Base-by-base conservation (phyloP, 2,888 invertebrate species). In the Sinotaia quadrata region DNA sequence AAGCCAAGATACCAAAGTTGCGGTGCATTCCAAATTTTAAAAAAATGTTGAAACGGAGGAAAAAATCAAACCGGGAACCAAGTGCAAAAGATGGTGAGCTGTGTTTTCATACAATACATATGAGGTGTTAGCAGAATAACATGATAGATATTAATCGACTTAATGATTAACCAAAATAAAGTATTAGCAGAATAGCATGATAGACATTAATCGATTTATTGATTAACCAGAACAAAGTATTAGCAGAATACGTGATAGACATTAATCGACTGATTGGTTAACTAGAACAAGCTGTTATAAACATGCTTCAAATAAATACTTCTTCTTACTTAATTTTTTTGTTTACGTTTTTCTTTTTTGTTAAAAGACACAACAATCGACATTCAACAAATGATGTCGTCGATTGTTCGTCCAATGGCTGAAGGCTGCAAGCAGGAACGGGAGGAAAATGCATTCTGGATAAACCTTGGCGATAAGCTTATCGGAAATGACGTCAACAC, bases 381-480 rank as follows among this genome's bases (percentile, higher is more conserved):
- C 31, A 67, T 68, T 33, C 58, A 68, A 18, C 51, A 59, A 5
- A 67, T 69, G 18, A 52, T 73, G 4, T 63, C 63, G 2, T 41
- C 73, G 5, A 68, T 71, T 1, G 49, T 72, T 1, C 51, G 51
- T 15, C 59, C 69, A 29, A 73, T 75, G 68, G 24, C 60, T 0
- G 72, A 76, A 4, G 78, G 77, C 5, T 68, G 57, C 21, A 54
- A 58, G 21, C 69, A 67, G 18, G 75, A 77, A 36, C 52, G 56
- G 29, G 63, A 68, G 18, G 81, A 81, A 54, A 69, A 75, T 61
- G 67, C 44, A 24, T 81, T 81, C 67, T 81, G 81, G 81, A 62
- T 69, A 36, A 31, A 61, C 15, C 67, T 81, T 49, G 57, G 71
- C 41, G 67, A 71, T 3, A 66, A 67, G 0, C 68, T 76, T 18